These are phyloP conservation scores for Schizaphis graminum DNA, from an alignment of 2,888 invertebrate genomes.

Conservation along the genomic window DNA sequence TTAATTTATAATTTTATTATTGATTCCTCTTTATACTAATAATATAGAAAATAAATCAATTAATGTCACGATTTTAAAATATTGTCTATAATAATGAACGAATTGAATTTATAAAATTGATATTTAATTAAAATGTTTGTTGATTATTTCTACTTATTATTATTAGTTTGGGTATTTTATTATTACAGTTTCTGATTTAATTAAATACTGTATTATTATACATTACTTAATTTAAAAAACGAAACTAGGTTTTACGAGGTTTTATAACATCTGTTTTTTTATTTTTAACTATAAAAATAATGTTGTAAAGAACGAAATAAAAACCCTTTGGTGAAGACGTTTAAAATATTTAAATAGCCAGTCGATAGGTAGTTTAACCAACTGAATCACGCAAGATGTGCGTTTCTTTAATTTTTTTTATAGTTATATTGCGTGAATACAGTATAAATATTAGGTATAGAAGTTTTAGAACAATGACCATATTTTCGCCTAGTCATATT, in stretches of 20 bases:
- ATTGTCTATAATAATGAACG: neutral
- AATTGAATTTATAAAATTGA: neutral
- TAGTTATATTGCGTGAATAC: neutral
- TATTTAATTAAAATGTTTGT: neutral
- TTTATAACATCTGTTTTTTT: neutral
- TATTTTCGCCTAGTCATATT: neutral
- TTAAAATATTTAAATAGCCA: neutral
- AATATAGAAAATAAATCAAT: neutral
- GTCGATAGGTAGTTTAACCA: constrained; percentile 6
- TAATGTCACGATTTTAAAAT: neutral
- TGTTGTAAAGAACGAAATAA: neutral
- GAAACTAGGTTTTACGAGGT: neutral
- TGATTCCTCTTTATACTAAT: neutral
- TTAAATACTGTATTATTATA: neutral
- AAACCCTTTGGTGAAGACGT: neutral
- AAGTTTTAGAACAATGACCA: neutral
- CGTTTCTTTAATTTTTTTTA: neutral
- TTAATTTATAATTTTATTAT: neutral
- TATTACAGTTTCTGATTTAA: neutral
- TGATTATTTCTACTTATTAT: neutral
- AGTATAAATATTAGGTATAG: neutral
- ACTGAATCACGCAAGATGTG: constrained; percentile 42
- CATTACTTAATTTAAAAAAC: neutral
- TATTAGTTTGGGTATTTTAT: neutral
- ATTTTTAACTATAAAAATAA: neutral